Conservation (phyloP, 2,797 vertebrate genomes). For the Rhinichthys osculus region DNA sequence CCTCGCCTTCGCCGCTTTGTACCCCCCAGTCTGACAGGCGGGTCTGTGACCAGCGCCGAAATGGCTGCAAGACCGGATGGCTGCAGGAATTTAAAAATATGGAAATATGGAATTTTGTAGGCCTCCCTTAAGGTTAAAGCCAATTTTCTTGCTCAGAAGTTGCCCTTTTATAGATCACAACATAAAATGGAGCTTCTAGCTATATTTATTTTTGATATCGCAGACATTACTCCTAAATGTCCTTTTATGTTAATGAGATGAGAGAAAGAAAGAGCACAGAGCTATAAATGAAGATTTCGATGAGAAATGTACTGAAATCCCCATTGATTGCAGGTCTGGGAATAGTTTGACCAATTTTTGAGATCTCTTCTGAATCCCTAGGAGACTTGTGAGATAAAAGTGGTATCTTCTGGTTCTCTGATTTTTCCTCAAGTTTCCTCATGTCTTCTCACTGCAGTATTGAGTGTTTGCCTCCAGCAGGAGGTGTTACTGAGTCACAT, state of each 20-base stretch:
- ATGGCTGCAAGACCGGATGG: too few relatives aligned
- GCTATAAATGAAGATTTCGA: not conserved
- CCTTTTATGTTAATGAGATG: too few relatives aligned
- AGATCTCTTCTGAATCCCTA: conserved; percentile 1
- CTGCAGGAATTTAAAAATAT: too few relatives aligned
- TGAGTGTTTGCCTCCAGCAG: conserved; percentile 22
- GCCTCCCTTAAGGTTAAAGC: not conserved
- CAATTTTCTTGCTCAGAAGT: not conserved
- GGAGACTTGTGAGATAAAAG: not conserved
- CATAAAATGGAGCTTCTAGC: not conserved
- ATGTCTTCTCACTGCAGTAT: not conserved
- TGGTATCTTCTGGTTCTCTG: not conserved
- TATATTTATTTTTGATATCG: not conserved
- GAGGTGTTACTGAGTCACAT: conserved; percentile 42
- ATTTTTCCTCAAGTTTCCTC: not conserved
- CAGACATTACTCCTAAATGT: not conserved
- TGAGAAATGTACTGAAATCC: not conserved
- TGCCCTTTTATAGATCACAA: conserved; percentile 23
- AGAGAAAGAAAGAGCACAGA: not conserved
- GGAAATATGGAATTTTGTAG: not conserved
- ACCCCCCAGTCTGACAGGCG: too few relatives aligned
- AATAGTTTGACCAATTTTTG: not conserved
- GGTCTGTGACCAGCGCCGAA: too few relatives aligned
- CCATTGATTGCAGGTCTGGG: not conserved
- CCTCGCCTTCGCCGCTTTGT: too few relatives aligned